Evolutionary conservation across 2,113 vertebrate species (phyloP), one percentile per base, ranked within the genome.

Genomic region (Parus major): DNA sequence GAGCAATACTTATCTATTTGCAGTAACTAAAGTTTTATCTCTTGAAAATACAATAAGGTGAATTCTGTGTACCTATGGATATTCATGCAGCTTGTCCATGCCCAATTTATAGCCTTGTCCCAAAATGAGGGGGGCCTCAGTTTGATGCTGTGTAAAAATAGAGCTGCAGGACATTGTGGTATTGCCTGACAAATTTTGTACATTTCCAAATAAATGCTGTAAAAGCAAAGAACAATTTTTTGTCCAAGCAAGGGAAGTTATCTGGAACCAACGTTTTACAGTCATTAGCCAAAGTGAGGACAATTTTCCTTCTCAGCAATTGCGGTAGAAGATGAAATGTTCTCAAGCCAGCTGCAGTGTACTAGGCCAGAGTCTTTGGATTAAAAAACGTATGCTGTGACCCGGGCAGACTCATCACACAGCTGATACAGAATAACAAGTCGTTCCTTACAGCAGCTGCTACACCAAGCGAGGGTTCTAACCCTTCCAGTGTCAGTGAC

Each of bases 351-450:
- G 64, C 70, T 93, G 84, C 21, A 17, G 46, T 22, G 22, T n/a
- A 7, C 46, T 82, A 68, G 70, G 61, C 90, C 81, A 92, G 71
- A 83, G 53, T 1, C 24, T 57, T 85, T 70, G 66, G 42, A 92
- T 76, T 82, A 46, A 86, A 91, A 78, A 91, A 66, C 3, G 19
- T 66, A 53, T 35, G 27, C 57, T 73, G 50, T 82, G 89, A 93
- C 85, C 76, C 0, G 1, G 42, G 44, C 42, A 92, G 66, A 77
- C 16, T 86, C 71, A 80, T 86, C 90, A 31, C 0, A 8, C 87
- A 96, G 82, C 85, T 93, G 85, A 94, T 82, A 78, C 64, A 72
- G 59, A 89, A 78, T 35, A 92, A 95, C 28, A 95, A 77, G 22
- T 25, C 44, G 57, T 76, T 85, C 82, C 59, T 31, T 61, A 35